A percentile compares a stretch with the other conserved stretches of the same genome.
These are phyloP conservation scores for Chromobotia macracanthus DNA, from an alignment of 2,797 vertebrate genomes.

Conservation along the genomic window DNA sequence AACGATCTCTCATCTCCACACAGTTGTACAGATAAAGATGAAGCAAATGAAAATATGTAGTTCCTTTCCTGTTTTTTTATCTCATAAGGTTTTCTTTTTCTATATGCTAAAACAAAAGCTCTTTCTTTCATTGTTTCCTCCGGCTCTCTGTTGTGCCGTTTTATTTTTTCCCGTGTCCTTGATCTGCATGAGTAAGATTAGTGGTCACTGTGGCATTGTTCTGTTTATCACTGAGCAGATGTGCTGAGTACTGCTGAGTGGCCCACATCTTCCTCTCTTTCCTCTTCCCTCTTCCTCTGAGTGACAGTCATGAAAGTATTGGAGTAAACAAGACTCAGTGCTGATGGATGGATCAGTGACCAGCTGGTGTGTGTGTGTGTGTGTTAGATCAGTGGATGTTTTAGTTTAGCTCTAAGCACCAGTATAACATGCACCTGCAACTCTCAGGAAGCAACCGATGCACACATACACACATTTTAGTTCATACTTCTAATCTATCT, in stretches of 20 bases:
- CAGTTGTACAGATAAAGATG: constrained; percentile 25
- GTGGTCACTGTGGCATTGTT: constrained; percentile 28
- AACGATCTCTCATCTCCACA: constrained; percentile 16
- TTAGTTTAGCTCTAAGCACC: background rate
- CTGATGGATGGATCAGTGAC: constrained; percentile 32
- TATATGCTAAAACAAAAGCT: constrained; percentile 49
- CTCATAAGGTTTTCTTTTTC: constrained; percentile 20
- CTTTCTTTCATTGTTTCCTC: constrained; percentile 50
- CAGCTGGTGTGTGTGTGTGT: constrained; percentile 32
- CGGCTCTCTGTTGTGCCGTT: constrained; percentile 25
- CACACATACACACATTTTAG: background rate
- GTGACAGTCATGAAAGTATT: constrained; percentile 43
- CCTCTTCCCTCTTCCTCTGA: constrained; percentile 44
- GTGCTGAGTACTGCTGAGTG: constrained; percentile 42
- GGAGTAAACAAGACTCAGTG: constrained; percentile 36
- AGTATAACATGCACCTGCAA: constrained; percentile 32
- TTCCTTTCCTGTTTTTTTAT: constrained; percentile 51
- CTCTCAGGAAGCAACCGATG: constrained; percentile 11
- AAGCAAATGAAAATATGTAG: constrained; percentile 39
- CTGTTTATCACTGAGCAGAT: constrained; percentile 48
- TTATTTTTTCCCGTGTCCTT: constrained; percentile 48
- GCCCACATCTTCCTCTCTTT: constrained; percentile 45
- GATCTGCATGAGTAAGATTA: constrained; percentile 40
- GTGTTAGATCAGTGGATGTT: constrained; percentile 28
- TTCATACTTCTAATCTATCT: constrained; percentile 30